Evolutionary conservation across 2,888 invertebrate genomes (phyloP).

Genomic region (Liopterus haemorrhoidalis): DNA sequence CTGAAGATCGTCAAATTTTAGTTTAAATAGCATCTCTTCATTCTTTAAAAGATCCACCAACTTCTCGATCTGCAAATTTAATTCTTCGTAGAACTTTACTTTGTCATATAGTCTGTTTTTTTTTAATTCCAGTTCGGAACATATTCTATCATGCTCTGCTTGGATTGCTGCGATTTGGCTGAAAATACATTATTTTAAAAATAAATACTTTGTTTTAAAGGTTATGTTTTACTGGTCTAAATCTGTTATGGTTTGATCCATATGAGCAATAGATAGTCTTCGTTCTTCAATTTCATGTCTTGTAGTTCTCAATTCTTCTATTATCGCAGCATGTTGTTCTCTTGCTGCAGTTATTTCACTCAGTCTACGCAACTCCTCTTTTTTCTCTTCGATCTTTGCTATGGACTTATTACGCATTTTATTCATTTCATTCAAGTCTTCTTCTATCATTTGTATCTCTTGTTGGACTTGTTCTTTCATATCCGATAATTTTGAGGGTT

Average conservation of each 20-base stretch:
- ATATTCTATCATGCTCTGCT: slow-evolving; percentile 28
- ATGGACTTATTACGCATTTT: slow-evolving; percentile 25
- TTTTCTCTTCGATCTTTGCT: slow-evolving; percentile 26
- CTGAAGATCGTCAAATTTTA: slow-evolving; percentile 33
- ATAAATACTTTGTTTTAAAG: background rate
- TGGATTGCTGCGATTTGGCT: slow-evolving; percentile 30
- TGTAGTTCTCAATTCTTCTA: slow-evolving; percentile 20
- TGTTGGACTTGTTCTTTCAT: slow-evolving; percentile 13
- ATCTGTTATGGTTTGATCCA: slow-evolving; percentile 26
- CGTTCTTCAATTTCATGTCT: slow-evolving; percentile 20
- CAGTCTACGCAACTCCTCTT: slow-evolving; percentile 22
- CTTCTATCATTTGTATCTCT: slow-evolving; percentile 23
- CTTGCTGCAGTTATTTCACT: slow-evolving; percentile 21
- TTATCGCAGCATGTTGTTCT: slow-evolving; percentile 21
- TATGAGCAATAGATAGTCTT: slow-evolving; percentile 24
- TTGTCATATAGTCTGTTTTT: slow-evolving; percentile 22
- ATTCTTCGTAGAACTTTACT: slow-evolving; percentile 32
- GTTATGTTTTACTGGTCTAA: slow-evolving; percentile 26
- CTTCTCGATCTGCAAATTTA: slow-evolving; percentile 21
- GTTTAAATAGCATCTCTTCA: slow-evolving; percentile 34
- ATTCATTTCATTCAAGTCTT: slow-evolving; percentile 25
- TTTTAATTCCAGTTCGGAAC: slow-evolving; percentile 25
- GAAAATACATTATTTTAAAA: slow-evolving; percentile 7
- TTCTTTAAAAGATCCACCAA: slow-evolving; percentile 30
- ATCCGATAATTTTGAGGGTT: slow-evolving; percentile 9